Base-by-base conservation (phyloP, 2,888 invertebrate genomes). In the Rhodophaea formosa region DNA sequence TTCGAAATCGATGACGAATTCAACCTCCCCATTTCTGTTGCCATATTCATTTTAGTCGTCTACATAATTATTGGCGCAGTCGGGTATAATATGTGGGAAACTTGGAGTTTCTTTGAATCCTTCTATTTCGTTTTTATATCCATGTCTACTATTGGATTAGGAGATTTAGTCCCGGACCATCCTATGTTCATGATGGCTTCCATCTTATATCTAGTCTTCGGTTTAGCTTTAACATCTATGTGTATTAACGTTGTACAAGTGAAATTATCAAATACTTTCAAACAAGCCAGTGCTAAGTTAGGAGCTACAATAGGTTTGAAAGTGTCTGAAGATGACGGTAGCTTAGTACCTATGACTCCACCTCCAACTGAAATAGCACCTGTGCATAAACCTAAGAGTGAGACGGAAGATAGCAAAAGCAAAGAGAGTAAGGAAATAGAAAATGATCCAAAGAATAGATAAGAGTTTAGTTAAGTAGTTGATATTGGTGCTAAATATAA, bases 91-190 rank as follows among this genome's bases (percentile, higher is more conserved):
- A 77, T 94, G 14, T 94, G 95, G 93, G 97, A 96, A 81, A 89
- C 92, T 0, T 99, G 99, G 99, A 93, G 93, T n/a, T 96, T 97
- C 82, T 96, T 98, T 72, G 96, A 97, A 60, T 95, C 98, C 0
- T 97, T 99, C 80, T 99, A 99, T 84, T 99, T 99, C 80, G 97
- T 99, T 5, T 99, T 99, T 80, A 97, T 99, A 70, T 98, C 98
- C 0, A 96, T 98, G 94, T 97, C 97, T 0, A 99, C 99, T 0
- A 98, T 99, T 59, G 99, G 99, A n/a, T 96, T 98, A 70, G 98
- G 98, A 2, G 98, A 98, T 86, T 93, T 95, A 62, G 96, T 98
- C 0, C 98, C 98, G 0, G 93, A 95, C 80, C 96, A 97, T 85
- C 97, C 98, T 0, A 93, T 95, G 82, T 95, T 94, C 72, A 97